Percentiles rank a stretch among this genome's conserved stretches.
Conservation (phyloP, 2,113 vertebrate species). For the Urocitellus parryii region DNA sequence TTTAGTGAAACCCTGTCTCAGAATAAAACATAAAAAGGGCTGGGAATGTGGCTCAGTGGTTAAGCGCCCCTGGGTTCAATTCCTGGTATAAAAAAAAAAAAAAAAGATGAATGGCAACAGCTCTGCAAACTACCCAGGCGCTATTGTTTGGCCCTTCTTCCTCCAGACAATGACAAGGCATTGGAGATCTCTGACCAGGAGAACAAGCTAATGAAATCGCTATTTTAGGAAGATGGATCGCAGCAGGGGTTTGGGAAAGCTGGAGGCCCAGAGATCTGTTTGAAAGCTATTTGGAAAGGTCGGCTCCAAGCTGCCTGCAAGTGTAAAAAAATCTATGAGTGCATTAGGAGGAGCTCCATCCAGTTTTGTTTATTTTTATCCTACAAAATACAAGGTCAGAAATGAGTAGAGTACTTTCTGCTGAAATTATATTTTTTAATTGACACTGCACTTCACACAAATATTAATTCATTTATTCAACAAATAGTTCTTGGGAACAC, state of each 20-base stretch:
- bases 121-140: neutral
- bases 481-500: constrained; percentile 54
- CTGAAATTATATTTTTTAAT: constrained; percentile 70
- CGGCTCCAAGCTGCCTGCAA: constrained; percentile 30
- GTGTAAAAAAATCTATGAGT: constrained; percentile 69
- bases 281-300: constrained; percentile 70
- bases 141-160: neutral
- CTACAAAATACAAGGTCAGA: constrained; percentile 69
- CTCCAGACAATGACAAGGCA: constrained; percentile 47
- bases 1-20: no score
- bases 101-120: neutral
- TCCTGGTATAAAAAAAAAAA: no score
- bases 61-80: no score
- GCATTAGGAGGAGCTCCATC: constrained; percentile 52
- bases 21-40: no score
- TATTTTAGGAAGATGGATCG: constrained; percentile 71
- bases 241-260: constrained; percentile 32
- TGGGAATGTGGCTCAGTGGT: no score
- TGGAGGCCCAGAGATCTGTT: constrained; percentile 56
- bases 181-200: constrained; percentile 43
- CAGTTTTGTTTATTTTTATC: constrained; percentile 69
- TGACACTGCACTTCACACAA: constrained; percentile 70
- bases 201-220: constrained; percentile 64
- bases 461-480: constrained; percentile 71
- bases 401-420: constrained; percentile 22